phyloP scores from a whole-genome alignment of 2,797 vertebrate species.

The Furcifer pardalis region DNA sequence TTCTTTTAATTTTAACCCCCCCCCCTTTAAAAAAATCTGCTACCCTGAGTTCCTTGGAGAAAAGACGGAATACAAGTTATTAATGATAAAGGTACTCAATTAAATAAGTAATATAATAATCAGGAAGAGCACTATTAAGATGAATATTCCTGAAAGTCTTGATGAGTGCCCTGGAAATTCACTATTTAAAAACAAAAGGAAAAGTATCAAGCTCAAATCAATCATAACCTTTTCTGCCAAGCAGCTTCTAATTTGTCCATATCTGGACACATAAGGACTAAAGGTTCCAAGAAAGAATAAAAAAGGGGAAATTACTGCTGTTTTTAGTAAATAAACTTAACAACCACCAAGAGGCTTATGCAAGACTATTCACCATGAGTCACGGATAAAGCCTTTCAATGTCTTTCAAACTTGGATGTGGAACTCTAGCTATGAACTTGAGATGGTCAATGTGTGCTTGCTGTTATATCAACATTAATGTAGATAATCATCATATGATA shows the following conservation, averaged over 20 bases:
- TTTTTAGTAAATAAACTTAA: background rate
- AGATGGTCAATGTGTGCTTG: too few relatives aligned
- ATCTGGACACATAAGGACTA: background rate
- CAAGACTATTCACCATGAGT: background rate
- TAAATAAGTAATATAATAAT: background rate
- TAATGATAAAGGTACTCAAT: background rate
- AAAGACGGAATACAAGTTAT: background rate
- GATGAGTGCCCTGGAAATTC: background rate
- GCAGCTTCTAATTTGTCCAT: background rate
- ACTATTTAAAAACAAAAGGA: background rate
- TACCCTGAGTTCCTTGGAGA: background rate
- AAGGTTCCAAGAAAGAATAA: background rate
- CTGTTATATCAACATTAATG: too few relatives aligned
- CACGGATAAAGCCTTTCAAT: too few relatives aligned
- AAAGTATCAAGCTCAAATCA: background rate
- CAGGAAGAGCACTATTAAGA: background rate
- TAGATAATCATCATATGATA: too few relatives aligned
- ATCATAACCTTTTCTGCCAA: background rate
- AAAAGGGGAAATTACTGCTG: background rate
- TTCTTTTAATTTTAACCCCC: too few relatives aligned
- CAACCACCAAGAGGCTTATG: too few relatives aligned
- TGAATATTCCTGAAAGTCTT: background rate
- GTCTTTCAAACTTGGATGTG: too few relatives aligned
- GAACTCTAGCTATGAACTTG: too few relatives aligned
- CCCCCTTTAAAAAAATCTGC: background rate